A percentile compares a stretch with the other conserved stretches of the same genome.
These are phyloP conservation scores for Plebejus melissa DNA, from an alignment of 2,888 invertebrate genomes.

Conservation along the genomic window DNA sequence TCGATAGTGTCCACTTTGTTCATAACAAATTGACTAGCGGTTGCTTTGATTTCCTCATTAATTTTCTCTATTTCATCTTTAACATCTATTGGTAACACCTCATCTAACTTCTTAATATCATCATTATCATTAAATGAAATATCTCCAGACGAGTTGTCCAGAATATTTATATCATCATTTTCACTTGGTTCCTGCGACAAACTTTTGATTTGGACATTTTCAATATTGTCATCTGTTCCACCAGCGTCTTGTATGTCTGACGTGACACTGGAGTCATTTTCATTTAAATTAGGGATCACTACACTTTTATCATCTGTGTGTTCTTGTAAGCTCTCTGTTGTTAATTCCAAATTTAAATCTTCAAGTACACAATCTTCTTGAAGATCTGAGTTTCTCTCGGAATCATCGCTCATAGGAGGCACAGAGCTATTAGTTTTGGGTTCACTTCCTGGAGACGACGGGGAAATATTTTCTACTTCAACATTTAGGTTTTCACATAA, in stretches of 20 bases:
- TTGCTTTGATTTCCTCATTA: slow-evolving; percentile 10
- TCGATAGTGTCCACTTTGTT: not conserved
- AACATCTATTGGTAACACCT: not conserved
- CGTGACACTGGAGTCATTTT: slow-evolving; percentile 31
- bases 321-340: slow-evolving; percentile 35
- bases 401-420: slow-evolving; percentile 30
- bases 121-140: slow-evolving; percentile 14
- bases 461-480: slow-evolving; percentile 31
- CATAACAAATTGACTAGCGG: not conserved
- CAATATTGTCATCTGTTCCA: slow-evolving; percentile 32
- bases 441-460: not conserved
- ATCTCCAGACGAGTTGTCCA: slow-evolving; percentile 3
- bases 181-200: slow-evolving; percentile 2
- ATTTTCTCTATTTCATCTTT: not conserved
- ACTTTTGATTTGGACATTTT: slow-evolving; percentile 4
- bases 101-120: slow-evolving; percentile 7
- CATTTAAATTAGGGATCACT: slow-evolving; percentile 32
- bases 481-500: slow-evolving; percentile 35
- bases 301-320: slow-evolving; percentile 33
- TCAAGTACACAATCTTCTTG: slow-evolving; percentile 39
- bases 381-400: slow-evolving; percentile 30
- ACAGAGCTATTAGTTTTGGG: slow-evolving; percentile 33
- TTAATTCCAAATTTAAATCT: slow-evolving; percentile 40
- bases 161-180: slow-evolving; percentile 8
- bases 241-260: slow-evolving; percentile 36